Base-by-base conservation (phyloP, 2,113 vertebrate species). In the Pipa parva region DNA sequence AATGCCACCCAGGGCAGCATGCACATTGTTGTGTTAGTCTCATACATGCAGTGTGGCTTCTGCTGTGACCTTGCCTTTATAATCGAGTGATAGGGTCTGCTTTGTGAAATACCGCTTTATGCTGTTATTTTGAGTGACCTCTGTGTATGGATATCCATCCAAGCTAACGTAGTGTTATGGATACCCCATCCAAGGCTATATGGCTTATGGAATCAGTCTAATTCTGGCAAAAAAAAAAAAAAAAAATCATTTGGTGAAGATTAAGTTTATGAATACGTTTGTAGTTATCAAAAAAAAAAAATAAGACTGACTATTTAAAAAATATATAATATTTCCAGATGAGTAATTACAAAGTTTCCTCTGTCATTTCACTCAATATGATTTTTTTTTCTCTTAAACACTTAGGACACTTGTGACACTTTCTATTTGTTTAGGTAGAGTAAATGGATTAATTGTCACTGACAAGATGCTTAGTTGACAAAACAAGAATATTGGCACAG, bases 401-500 rank as follows among this genome's bases (percentile, higher is more conserved):
- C 13, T 17, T 7, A 2, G 7, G 11, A 8, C 24, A 46, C 20
- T 28, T 55, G 1, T 18, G 10, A 11, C 49, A 21, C 33, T 59
- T 56, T 76, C 15, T 81, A 12, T 56, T 63, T 74, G 27, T 63
- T 68, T 73, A 64, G 78, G 61, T 77, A 80, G 80, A 75, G 76
- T 79, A 77, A 79, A 78, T 73, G 73, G 76, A 82, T 81, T 72
- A 80, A 79, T 84, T 78, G 78, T 85, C 80, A 71, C 65, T 71
- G 76, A 55, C 74, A 76, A 80, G 77, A 80, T 79, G 74, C 71
- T 20, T 50, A 55, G 65, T 67, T 77, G 75, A 73, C 67, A 74
- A 76, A 79, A 74, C 64, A 25, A 60, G 72, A 78, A 72, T 74
- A 71, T 56, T 21, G 46, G 64, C 74, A 74, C 75, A 78, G 72